Base-by-base conservation (phyloP, 2,888 invertebrate genomes). In the Clitarchus hookeri region DNA sequence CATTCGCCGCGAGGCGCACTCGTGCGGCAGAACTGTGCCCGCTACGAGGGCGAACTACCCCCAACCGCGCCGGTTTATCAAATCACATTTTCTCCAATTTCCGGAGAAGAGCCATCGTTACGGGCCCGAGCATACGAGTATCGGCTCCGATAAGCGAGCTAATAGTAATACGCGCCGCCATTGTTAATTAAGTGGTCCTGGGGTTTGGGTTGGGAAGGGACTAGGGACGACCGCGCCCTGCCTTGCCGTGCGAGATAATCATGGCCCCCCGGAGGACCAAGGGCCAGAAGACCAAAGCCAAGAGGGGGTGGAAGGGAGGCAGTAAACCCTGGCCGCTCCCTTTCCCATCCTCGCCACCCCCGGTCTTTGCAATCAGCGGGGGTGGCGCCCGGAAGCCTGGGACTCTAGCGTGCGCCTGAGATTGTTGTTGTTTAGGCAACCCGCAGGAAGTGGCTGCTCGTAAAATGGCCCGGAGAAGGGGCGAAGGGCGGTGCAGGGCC, bases 31-130 rank as follows among this genome's bases (percentile, higher is more conserved):
- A n/a, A n/a, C n/a, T n/a, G n/a, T n/a, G n/a, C n/a, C n/a, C n/a
- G n/a, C 36, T 36, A 36, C 36, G 36, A 36, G 36, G 4, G 1
- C 36, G 36, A 36, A 36, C 36, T 4, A 36, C 36, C 36, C 36
- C 36, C 36, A 36, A 36, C 36, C 36, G 2, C 36, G 36, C n/a
- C 65, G 65, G 65, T 65, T 65, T 23, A 65, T 65, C 65, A 65
- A n/a, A 65, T 65, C 65, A 65, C 65, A 65, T n/a, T n/a, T 65
- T 65, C 65, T n/a, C 65, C 65, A n/a, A 65, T 65, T n/a, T 65
- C 65, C 65, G 65, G 65, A n/a, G 65, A 16, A 23, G n/a, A n/a
- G 65, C 65, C 65, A 8, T 48, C 48, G 48, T 48, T 48, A 48
- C 48, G 48, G 48, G 8, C 48, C 48, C 16, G 48, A 16, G 48